Evolutionary conservation across 2,888 invertebrate genomes (phyloP), one percentile per base, ranked within the genome.

Genomic region (Gymnocheta viridis): DNA sequence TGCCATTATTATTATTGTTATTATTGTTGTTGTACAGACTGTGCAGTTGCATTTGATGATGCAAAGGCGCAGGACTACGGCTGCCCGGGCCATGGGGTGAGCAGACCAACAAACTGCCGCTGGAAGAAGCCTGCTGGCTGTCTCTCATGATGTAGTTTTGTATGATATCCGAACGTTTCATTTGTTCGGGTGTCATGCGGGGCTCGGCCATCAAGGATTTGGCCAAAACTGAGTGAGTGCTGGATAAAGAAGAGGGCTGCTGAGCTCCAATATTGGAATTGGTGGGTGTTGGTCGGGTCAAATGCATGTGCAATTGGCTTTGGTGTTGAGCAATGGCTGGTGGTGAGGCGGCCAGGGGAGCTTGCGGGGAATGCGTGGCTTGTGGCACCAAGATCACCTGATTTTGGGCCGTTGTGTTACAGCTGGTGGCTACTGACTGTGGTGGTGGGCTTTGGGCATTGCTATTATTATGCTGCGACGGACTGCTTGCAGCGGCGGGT

Each of bases 161-260:
- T 90, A 98, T 97, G 89, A 97, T 96, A 92, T 98, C 98, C 41
- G 97, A 96, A 89, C 97, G 95, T 92, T 97, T 97, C 92, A 97
- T 94, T 93, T 97, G 97, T 92, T 98, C 98, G 69, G 97, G 96
- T 54, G 97, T 97, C 96, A 97, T 97, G 88, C 97, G 94, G 7
- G 98, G 97, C n/a, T 97, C 97, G 90, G 97, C 97, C 96, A 97
- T 97, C 86, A 98, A 92, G 82, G 97, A 96, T 91, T 96, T 96
- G 87, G 98, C 97, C 86, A 98, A 93, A 88, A 97, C 98, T 47
- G 97, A 97, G 93, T 97, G 97, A 82, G 96, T 97, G 89, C 96
- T 96, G 86, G 96, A 96, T 76, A 97, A 93, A 58, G 96, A 94
- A 58, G 95, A 94, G 77, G 87, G 88, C 41, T 89, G 89, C 12